These are phyloP conservation scores for Dasyprocta punctata DNA, from an alignment of 2,113 vertebrate genomes.

Conservation along the genomic window DNA sequence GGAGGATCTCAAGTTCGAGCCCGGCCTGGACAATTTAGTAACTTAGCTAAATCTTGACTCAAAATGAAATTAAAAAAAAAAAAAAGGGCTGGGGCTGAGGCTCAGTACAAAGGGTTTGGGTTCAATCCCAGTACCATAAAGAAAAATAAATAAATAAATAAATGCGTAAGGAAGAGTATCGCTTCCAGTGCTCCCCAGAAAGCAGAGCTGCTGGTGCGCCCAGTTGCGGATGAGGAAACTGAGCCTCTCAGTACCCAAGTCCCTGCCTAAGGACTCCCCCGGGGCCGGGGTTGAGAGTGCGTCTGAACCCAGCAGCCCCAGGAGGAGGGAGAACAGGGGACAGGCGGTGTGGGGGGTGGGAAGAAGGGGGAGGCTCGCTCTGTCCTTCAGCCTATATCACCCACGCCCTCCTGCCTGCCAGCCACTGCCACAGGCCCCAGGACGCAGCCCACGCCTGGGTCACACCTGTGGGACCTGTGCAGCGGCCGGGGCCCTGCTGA, in stretches of 20 bases:
- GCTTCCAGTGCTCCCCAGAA: neutral
- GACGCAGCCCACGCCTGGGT: too few relatives aligned
- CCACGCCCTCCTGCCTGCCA: neutral
- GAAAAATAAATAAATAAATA: neutral
- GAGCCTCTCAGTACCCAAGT: neutral
- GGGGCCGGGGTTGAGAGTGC: neutral
- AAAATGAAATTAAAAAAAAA: neutral
- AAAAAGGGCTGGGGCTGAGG: neutral
- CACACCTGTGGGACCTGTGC: too few relatives aligned
- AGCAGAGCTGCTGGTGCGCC: neutral
- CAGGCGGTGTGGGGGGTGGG: fast-evolving
- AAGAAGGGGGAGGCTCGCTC: neutral
- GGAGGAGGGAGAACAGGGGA: neutral
- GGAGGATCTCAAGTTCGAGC: neutral
- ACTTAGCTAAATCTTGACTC: neutral
- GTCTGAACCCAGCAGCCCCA: neutral
- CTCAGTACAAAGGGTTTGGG: neutral
- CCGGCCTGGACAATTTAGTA: neutral
- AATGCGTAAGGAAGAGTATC: neutral
- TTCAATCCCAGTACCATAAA: neutral
- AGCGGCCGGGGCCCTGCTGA: too few relatives aligned
- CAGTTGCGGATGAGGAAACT: neutral
- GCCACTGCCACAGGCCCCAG: too few relatives aligned
- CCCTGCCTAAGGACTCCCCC: fast-evolving
- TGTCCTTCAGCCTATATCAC: neutral